A percentile compares a stretch with the other conserved stretches of the same genome.
phyloP scores from a whole-genome alignment of 2,888 invertebrate genomes.

The Polyploca ridens region DNA sequence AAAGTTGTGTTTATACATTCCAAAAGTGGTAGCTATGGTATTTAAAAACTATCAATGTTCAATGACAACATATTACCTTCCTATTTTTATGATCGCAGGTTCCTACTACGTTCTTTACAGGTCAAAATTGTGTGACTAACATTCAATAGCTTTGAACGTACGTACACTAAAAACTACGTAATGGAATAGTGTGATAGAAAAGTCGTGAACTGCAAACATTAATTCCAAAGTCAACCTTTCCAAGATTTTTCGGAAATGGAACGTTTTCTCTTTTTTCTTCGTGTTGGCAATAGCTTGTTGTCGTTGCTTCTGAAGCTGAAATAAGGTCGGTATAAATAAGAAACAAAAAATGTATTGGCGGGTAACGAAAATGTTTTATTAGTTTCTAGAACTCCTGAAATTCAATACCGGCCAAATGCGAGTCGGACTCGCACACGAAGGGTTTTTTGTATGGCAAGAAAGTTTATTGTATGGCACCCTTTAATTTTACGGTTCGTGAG shows the following conservation, averaged over 20 bases:
- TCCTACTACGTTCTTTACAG: slow-evolving; percentile 14
- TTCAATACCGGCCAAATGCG: no score
- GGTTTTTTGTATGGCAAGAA: no score
- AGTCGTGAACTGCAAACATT: slow-evolving; percentile 14
- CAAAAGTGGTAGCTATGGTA: no score
- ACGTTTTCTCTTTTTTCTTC: slow-evolving; percentile 1
- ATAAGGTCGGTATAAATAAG: background rate
- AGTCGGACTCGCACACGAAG: no score
- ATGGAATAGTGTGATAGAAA: slow-evolving; percentile 19
- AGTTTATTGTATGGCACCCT: no score
- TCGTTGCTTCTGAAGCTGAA: background rate
- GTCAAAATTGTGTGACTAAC: slow-evolving; percentile 21
- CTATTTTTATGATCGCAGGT: slow-evolving; percentile 1
- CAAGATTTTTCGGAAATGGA: slow-evolving; percentile 3
- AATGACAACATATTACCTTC: background rate
- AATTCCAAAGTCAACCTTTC: slow-evolving; percentile 9
- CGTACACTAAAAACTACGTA: slow-evolving; percentile 14
- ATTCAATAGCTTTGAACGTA: slow-evolving; percentile 8
- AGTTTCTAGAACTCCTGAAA: no score
- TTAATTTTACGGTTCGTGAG: no score
- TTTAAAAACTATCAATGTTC: no score
- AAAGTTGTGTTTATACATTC: no score
- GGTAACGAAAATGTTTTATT: background rate
- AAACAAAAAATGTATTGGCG: no score
- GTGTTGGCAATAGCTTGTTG: background rate